A percentile compares a stretch with the other conserved stretches of the same genome.
Conservation (phyloP, 2,113 vertebrate species). For the Platichthys flesus region DNA sequence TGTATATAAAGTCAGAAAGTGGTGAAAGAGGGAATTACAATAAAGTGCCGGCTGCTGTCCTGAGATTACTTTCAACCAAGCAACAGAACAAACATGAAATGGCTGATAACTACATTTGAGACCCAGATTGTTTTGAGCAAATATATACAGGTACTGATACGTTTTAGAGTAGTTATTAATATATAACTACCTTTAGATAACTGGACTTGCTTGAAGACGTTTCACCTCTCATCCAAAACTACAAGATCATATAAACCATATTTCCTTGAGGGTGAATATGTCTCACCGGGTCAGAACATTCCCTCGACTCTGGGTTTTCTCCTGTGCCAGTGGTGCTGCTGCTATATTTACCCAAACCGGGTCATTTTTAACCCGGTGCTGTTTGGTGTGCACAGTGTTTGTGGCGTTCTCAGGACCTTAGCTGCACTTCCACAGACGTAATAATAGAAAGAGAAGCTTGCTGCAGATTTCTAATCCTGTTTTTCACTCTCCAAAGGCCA, state of each 20-base stretch:
- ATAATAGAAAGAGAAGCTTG: background rate
- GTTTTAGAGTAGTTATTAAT: no score
- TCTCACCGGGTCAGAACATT: background rate
- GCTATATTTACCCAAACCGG: background rate
- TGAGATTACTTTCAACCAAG: no score
- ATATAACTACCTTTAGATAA: no score
- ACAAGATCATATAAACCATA: no score
- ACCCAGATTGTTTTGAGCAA: background rate
- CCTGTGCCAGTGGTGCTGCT: background rate
- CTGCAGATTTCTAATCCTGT: background rate
- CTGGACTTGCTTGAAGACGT: no score
- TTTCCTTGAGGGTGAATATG: no score
- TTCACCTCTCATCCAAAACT: no score
- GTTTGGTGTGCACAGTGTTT: background rate
- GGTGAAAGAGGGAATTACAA: no score
- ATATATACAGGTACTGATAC: no score
- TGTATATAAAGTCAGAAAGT: background rate
- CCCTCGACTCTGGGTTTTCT: background rate
- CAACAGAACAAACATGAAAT: background rate
- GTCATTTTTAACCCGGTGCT: background rate
- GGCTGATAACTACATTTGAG: background rate
- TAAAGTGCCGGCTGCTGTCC: no score
- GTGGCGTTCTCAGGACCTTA: background rate
- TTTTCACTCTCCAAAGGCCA: constrained; percentile 31
- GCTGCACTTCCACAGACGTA: background rate